phyloP scores from a whole-genome alignment of 1,140 invertebrate species.

The Dufourea novaeangliae region DNA sequence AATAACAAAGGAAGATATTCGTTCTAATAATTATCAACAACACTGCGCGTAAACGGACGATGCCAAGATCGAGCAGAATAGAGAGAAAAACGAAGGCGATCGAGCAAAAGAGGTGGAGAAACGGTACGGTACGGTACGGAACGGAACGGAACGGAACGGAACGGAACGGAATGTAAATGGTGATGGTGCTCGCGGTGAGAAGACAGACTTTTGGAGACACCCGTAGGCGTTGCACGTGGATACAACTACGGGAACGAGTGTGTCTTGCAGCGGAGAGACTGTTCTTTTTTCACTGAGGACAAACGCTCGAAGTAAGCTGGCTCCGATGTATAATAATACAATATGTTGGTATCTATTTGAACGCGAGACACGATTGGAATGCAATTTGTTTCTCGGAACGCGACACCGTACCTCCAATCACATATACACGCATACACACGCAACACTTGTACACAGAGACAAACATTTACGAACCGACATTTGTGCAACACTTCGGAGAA shows the following conservation, averaged over 20 bases:
- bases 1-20: conserved; percentile 43
- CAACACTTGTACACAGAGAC: conserved; percentile 3
- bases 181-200: conserved; percentile 26
- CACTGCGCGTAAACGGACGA: conserved; percentile 29
- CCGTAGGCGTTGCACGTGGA: not conserved
- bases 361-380: conserved; percentile 29
- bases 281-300: conserved; percentile 39
- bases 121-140: not conserved
- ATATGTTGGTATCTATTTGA: conserved; percentile 6
- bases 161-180: not conserved
- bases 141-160: not conserved
- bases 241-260: conserved; percentile 5
- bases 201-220: not conserved
- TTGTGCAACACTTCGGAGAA: not conserved
- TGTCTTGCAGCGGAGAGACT: conserved; percentile 43
- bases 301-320: conserved; percentile 11
- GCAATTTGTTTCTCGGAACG: conserved; percentile 37
- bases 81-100: conserved; percentile 14
- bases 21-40: conserved; percentile 24
- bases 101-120: not conserved
- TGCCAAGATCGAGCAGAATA: conserved; percentile 31
- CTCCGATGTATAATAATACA: too few species aligned
- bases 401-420: not conserved
- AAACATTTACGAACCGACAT: not conserved
- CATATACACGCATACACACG: not conserved